Evolutionary conservation across 2,888 invertebrate genomes (phyloP), one percentile per base, ranked within the genome.

Genomic region (Psylliodes chrysocephalus): DNA sequence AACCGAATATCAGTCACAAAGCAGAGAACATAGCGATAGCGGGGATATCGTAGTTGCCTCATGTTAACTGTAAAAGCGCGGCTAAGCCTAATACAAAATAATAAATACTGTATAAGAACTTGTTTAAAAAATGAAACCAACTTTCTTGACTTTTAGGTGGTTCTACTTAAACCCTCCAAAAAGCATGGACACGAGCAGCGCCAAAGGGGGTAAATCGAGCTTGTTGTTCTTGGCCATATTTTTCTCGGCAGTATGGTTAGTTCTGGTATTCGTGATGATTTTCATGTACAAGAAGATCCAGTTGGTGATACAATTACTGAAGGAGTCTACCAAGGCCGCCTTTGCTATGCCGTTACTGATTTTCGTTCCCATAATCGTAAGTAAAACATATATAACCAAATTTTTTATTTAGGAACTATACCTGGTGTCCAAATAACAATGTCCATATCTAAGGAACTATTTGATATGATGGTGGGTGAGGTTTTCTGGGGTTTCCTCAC

Each of bases 281-380:
- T 71, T 68, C 40, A 68, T 67, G 61, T 62, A 55, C 44, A 69
- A 49, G 70, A 82, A 86, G 61, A 85, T 88, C 57, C 80, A 81
- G 47, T 78, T 88, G 56, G 86, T 87, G 0, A 83, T 86, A 46
- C 82, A 84, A 60, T 77, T 88, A 15, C 85, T 87, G 70, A 82
- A 82, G 67, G 87, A 88, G 78, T 84, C 87, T 14, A 86, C 87
- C 8, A 87, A 86, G 78, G 87, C 86, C 0, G 78, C 87, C 14
- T 80, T 81, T 60, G 79, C 83, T 25, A 86, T 88, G 85, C 88
- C 88, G 0, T 74, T 82, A 1, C 73, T 88, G 2, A 77, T 87
- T 7, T 70, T 85, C 2, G 83, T 86, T 71, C 87, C 87, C 0
- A 65, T 87, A 59, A 77, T 84, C 74, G 87, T 87, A 77, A 82